These are phyloP conservation scores for Colletes latitarsis DNA, from an alignment of 1,140 invertebrate genomes.

Conservation along the genomic window DNA sequence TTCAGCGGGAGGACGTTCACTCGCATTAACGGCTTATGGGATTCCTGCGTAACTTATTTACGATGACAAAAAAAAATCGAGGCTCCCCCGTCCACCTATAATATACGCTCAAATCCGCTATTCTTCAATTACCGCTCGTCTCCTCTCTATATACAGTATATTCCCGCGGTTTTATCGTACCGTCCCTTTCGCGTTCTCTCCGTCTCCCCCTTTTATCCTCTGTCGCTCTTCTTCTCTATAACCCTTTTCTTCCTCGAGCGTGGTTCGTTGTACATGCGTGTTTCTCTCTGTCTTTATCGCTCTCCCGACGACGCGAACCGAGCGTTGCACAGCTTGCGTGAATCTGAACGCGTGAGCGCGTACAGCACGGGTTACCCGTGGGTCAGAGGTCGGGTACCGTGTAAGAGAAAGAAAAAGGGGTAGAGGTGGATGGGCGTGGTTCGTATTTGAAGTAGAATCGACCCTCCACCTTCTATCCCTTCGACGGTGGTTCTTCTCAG, in stretches of 20 bases:
- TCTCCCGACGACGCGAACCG: neutral
- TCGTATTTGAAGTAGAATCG: constrained; percentile 75
- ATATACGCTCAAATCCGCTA: constrained; percentile 67
- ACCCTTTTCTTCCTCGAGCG: constrained; percentile 29
- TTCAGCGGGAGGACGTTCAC: constrained; percentile 64
- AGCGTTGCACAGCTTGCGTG: constrained; percentile 23
- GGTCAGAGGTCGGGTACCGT: constrained; percentile 61
- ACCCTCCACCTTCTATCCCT: constrained; percentile 68
- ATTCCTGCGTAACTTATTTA: constrained; percentile 68
- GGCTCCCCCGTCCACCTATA: constrained; percentile 53
- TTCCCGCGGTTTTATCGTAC: constrained; percentile 43
- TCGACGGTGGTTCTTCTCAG: constrained; percentile 26
- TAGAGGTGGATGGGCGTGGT: constrained; percentile 71
- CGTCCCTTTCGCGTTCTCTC: constrained; percentile 41
- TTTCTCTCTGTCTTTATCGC: neutral
- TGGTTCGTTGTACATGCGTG: neutral
- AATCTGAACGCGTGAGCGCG: constrained; percentile 48
- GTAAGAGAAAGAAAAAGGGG: constrained; percentile 56
- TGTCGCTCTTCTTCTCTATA: constrained; percentile 15
- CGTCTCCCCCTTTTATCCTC: neutral
- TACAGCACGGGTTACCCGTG: constrained; percentile 55
- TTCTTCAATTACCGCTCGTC: constrained; percentile 67
- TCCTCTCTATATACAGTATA: constrained; percentile 54
- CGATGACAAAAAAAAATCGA: constrained; percentile 66
- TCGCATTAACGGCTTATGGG: constrained; percentile 67